Evolutionary conservation across 2,888 invertebrate species (phyloP), one percentile per base, ranked within the genome.

Genomic region (Philereme vetulata): DNA sequence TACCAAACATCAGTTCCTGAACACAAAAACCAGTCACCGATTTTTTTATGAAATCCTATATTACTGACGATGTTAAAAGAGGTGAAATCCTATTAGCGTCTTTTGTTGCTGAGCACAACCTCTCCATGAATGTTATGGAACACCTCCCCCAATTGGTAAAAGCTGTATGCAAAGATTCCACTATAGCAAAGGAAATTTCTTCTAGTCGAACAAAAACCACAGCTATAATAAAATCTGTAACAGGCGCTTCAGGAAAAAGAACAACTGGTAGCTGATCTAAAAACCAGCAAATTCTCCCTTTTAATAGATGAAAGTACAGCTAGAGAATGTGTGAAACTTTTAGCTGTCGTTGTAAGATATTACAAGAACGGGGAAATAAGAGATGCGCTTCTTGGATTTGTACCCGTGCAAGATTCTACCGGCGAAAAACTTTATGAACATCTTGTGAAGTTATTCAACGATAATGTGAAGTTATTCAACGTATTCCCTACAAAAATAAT

Each of bases 321-420:
- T 46, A 58, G 49, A 49, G 62, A 62, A 44, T 59, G 57, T 53
- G 55, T 57, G 9, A 68, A 68, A 60, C 65, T 53, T 50, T 57
- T 66, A 55, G 59, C 55, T 33, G n/a, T 66, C 10, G 65, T 66
- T 34, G 64, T 60, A 45, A 58, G 68, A 52, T 60, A 56, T 57
- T 55, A 56, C 54, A 64, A 65, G 44, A 47, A 49, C 35, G 34
- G 34, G 8, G 60, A 57, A 59, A 44, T 62, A 11, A 55, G 33
- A 45, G 66, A 68, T 55, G 60, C 61, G 8, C 55, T 65, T 56
- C 53, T 69, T 53, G 60, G 64, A 55, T 42, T 72, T 49, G 61
- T 72, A 60, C 69, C 68, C 32, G 50, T 70, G 61, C 63, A 66
- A 57, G 68, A 68, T 48, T 64, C 64, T 47, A 65, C 64, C 8